These are phyloP conservation scores for Beaufortia kweichowensis DNA, from an alignment of 2,113 vertebrate species.

Conservation along the genomic window DNA sequence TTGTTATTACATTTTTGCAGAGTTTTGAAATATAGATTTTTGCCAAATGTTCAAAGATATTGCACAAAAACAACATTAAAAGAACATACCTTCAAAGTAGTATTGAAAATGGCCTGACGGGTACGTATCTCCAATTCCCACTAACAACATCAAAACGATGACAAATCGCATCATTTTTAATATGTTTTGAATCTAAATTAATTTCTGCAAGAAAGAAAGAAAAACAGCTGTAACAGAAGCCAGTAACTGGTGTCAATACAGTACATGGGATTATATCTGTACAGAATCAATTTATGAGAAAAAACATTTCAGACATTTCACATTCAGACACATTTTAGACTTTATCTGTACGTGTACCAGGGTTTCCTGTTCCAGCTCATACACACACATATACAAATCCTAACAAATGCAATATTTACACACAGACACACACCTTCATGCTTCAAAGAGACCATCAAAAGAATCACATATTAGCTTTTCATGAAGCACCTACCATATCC, in stretches of 20 bases:
- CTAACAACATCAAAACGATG: conserved; percentile 58
- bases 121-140: conserved; percentile 50
- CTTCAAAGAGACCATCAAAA: conserved; percentile 54
- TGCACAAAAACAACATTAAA: not conserved
- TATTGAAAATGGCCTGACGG: conserved; percentile 38
- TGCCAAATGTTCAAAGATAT: too few relatives aligned
- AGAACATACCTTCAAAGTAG: conserved; percentile 60
- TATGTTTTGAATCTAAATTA: not conserved
- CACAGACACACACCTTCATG: conserved; percentile 31
- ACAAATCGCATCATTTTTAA: conserved; percentile 58
- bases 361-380: conserved; percentile 12
- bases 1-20: too few relatives aligned
- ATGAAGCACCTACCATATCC: not conserved
- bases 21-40: too few relatives aligned
- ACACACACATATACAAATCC: not conserved
- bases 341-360: not conserved
- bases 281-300: not conserved
- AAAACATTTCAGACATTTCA: too few relatives aligned
- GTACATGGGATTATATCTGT: not conserved
- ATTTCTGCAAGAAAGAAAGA: not conserved
- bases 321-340: too few relatives aligned
- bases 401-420: conserved; percentile 3
- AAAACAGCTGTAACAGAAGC: conserved; percentile 10
- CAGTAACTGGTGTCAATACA: too few relatives aligned
- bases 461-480: conserved; percentile 9